These are phyloP conservation scores for Drosophila diplacantha DNA, from an alignment of 2,888 invertebrate species.

Conservation along the genomic window DNA sequence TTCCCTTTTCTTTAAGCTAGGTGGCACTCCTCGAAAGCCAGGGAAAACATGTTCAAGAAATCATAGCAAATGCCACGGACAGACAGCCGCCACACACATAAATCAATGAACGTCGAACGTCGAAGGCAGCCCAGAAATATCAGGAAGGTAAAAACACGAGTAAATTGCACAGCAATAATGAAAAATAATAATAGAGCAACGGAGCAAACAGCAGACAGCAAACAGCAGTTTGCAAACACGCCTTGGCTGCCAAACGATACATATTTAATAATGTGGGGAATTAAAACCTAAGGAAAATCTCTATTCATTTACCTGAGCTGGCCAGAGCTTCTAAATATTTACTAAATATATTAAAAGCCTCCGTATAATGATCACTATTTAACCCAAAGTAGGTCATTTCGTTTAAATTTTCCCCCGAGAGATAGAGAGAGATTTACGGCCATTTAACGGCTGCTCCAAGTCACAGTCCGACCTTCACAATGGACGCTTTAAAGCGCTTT, in stretches of 20 bases:
- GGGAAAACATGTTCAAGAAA: slow-evolving; percentile 38
- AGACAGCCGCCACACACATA: slow-evolving; percentile 31
- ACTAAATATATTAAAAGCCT: neutral
- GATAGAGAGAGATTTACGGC: neutral
- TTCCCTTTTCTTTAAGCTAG: slow-evolving; percentile 17
- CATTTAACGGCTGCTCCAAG: slow-evolving; percentile 1
- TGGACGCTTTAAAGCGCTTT: slow-evolving; percentile 4
- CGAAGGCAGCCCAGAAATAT: slow-evolving; percentile 28
- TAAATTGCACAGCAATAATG: slow-evolving; percentile 48
- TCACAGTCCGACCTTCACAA: slow-evolving; percentile 1
- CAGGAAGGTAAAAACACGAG: slow-evolving; percentile 36
- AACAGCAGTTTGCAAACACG: slow-evolving; percentile 24
- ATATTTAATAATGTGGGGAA: slow-evolving; percentile 30
- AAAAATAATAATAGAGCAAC: slow-evolving; percentile 50
- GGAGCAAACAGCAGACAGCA: slow-evolving; percentile 13
- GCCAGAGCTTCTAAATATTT: neutral
- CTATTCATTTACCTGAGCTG: neutral
- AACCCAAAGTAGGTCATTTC: neutral
- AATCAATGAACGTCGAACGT: slow-evolving; percentile 42
- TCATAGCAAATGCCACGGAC: slow-evolving; percentile 38
- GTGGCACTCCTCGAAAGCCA: slow-evolving; percentile 14
- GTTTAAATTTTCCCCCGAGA: neutral
- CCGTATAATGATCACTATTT: neutral
- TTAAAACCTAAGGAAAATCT: slow-evolving; percentile 2
- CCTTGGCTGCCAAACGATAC: slow-evolving; percentile 20